phyloP scores from a whole-genome alignment of 2,113 vertebrate species.

The Helogale parvula region DNA sequence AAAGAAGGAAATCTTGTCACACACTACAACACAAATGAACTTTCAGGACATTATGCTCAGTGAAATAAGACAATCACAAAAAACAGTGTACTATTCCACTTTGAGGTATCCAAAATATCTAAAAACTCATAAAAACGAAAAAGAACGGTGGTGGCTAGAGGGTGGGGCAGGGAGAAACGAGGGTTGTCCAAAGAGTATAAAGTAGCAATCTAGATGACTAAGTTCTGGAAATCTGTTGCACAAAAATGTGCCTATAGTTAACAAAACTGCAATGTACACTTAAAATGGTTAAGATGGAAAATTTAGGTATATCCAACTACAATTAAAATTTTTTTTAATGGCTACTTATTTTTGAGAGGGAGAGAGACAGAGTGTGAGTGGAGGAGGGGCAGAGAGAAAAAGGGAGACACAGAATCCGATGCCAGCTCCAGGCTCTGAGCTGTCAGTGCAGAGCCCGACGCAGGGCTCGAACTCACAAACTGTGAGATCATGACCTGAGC shows the following conservation, averaged over 20 bases:
- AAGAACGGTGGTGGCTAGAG: background rate
- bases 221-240: background rate
- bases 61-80: constrained; percentile 9
- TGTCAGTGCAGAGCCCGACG: no score
- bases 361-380: no score
- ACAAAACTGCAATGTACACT: background rate
- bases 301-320: background rate
- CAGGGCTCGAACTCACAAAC: no score
- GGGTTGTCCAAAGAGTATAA: background rate
- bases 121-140: background rate
- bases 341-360: no score
- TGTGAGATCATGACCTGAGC: no score
- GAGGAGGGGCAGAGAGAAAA: no score
- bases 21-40: background rate
- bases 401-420: no score
- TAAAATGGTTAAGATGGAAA: constrained; percentile 1
- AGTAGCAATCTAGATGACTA: background rate
- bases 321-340: background rate
- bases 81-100: background rate
- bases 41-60: background rate
- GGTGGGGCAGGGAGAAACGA: background rate
- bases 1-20: background rate
- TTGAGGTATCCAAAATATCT: background rate
- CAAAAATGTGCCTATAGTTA: background rate
- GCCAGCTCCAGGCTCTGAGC: no score